A percentile compares a stretch with the other conserved stretches of the same genome.
These are phyloP conservation scores for Drosophila busckii DNA, from an alignment of 1,140 invertebrate species.

Conservation along the genomic window DNA sequence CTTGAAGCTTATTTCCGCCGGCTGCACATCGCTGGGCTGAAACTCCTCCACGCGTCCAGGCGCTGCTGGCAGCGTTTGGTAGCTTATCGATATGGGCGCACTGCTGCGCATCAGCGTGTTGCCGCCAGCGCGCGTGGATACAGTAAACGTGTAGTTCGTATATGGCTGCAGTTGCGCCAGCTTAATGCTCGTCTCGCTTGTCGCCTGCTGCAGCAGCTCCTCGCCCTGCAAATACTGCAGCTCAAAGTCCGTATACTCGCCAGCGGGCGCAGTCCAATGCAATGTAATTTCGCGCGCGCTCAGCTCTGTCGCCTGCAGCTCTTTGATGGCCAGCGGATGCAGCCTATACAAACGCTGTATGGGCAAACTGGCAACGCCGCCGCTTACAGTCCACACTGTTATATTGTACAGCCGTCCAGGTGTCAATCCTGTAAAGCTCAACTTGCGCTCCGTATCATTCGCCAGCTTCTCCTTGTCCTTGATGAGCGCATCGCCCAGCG, in stretches of 20 bases:
- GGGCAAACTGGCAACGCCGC: constrained; percentile 89
- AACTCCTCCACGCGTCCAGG: constrained; percentile 89
- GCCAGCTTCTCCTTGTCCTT: constrained; percentile 86
- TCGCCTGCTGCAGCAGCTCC: constrained; percentile 85
- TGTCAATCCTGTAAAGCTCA: constrained; percentile 88
- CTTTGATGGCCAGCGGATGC: constrained; percentile 89
- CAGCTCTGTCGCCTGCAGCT: constrained; percentile 87
- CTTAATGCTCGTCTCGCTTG: constrained; percentile 84
- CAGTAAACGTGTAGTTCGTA: constrained; percentile 93
- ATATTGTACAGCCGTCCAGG: constrained; percentile 93
- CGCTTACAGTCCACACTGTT: constrained; percentile 94
- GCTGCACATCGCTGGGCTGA: constrained; percentile 87
- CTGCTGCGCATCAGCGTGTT: constrained; percentile 85
- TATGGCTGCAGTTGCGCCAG: constrained; percentile 88
- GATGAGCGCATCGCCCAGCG: constrained; percentile 85
- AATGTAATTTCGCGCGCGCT: constrained; percentile 89
- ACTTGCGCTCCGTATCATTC: constrained; percentile 88
- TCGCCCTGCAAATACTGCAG: constrained; percentile 88
- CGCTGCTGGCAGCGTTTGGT: constrained; percentile 89
- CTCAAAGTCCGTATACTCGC: constrained; percentile 93
- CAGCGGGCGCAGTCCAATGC: constrained; percentile 88
- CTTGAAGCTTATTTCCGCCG: constrained; percentile 88
- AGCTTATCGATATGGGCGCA: constrained; percentile 87
- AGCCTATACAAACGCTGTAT: constrained; percentile 89
- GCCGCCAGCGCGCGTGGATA: constrained; percentile 88